phyloP scores from a whole-genome alignment of 2,888 invertebrate species.

The Lasius platythorax region DNA sequence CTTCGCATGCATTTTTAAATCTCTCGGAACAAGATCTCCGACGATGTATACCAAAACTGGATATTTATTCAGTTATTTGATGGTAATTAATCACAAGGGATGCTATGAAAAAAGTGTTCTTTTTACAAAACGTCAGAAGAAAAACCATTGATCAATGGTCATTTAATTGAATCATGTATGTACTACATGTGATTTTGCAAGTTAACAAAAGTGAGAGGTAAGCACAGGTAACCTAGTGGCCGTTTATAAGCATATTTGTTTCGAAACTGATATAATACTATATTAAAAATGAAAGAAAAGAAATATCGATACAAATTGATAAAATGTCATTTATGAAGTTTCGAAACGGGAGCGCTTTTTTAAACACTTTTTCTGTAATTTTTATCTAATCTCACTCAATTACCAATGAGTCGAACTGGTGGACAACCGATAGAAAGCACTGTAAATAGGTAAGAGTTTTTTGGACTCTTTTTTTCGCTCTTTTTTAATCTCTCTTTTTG shows the following conservation, averaged over 20 bases:
- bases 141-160: neutral
- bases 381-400: conserved; percentile 78
- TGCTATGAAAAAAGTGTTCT: neutral
- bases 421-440: conserved; percentile 60
- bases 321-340: conserved; percentile 17
- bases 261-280: conserved; percentile 51
- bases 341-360: conserved; percentile 76
- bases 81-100: neutral
- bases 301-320: neutral
- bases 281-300: neutral
- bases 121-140: conserved; percentile 19
- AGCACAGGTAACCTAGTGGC: conserved; percentile 76
- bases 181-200: conserved; percentile 13
- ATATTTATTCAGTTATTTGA: neutral
- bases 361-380: conserved; percentile 64
- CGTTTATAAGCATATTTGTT: conserved; percentile 78
- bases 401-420: conserved; percentile 65
- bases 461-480: conserved; percentile 69
- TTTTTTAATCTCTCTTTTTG: conserved; percentile 74
- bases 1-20: conserved; percentile 78
- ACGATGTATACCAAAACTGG: neutral
- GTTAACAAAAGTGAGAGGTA: conserved; percentile 54
- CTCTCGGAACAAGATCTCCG: conserved; percentile 65
- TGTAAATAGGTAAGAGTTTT: conserved; percentile 76
- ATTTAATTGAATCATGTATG: conserved; percentile 1